A percentile compares a stretch with the other conserved stretches of the same genome.
Evolutionary conservation across 2,113 vertebrate species (phyloP).

Genomic region (Pontoporia blainvillei): DNA sequence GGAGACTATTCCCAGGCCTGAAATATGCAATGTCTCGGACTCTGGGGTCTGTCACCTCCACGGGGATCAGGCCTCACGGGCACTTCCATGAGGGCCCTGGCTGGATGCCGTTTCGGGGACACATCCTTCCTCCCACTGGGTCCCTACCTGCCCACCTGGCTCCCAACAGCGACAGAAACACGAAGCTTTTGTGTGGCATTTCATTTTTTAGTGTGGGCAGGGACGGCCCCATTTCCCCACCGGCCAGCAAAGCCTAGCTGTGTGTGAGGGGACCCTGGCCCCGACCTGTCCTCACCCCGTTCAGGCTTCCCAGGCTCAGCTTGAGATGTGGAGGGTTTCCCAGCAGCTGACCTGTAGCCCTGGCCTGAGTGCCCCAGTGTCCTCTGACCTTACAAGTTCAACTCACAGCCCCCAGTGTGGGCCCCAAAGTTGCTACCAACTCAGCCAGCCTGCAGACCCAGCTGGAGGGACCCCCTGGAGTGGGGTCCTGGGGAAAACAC

Average conservation of each 20-base stretch:
- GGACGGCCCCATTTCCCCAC: background rate
- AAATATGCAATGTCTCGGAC: accelerated
- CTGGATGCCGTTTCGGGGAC: background rate
- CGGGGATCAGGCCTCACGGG: background rate
- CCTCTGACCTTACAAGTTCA: background rate
- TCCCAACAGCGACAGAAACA: background rate
- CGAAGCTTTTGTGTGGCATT: background rate
- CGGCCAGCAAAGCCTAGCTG: background rate
- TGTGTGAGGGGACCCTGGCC: background rate
- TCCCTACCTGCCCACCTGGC: slow-evolving; percentile 24
- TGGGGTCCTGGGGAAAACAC: background rate
- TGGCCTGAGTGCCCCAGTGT: accelerated
- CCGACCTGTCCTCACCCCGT: background rate
- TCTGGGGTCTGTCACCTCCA: background rate
- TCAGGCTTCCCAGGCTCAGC: too few relatives aligned
- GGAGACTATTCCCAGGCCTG: background rate
- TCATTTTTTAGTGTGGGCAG: background rate
- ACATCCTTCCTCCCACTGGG: background rate
- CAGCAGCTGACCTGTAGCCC: background rate
- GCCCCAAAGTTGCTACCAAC: background rate
- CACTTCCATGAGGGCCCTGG: background rate
- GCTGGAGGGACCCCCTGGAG: background rate
- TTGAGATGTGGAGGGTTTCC: accelerated
- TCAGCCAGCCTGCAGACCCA: background rate
- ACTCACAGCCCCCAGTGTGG: accelerated